Percentiles rank a stretch among this genome's conserved stretches.
Conservation (phyloP, 2,113 vertebrate species). For the Takifugu bimaculatus region DNA sequence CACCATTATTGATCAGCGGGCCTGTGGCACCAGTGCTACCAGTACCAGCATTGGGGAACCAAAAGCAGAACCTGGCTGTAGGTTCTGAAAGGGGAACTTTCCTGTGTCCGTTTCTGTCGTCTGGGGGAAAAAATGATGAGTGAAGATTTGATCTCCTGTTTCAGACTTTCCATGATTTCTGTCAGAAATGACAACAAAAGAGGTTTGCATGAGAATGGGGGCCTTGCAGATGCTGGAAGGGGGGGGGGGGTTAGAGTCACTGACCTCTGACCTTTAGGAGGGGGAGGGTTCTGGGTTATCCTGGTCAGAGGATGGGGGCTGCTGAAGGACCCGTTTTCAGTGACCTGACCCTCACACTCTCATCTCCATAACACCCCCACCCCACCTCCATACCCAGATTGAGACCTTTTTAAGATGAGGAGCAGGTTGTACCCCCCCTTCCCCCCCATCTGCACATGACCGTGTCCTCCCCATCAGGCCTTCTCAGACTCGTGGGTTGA, state of each 20-base stretch:
- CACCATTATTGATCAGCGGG: too few species aligned
- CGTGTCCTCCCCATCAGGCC: slow-evolving; percentile 18
- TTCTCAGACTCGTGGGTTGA: slow-evolving; percentile 36
- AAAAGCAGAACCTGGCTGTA: too few species aligned
- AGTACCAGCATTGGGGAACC: too few species aligned
- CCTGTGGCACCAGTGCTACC: too few species aligned
- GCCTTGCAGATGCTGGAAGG: slow-evolving; percentile 18
- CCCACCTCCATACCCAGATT: slow-evolving; percentile 50
- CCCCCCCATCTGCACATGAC: slow-evolving; percentile 55
- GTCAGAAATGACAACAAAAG: neutral
- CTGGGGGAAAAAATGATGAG: too few species aligned
- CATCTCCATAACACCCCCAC: slow-evolving; percentile 75
- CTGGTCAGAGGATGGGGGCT: slow-evolving; percentile 43
- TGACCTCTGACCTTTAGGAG: slow-evolving; percentile 50
- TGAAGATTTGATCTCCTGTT: too few species aligned
- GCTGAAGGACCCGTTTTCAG: slow-evolving; percentile 27
- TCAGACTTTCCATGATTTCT: too few species aligned
- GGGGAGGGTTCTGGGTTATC: slow-evolving; percentile 35
- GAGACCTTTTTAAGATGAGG: slow-evolving; percentile 64
- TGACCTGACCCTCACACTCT: slow-evolving; percentile 71
- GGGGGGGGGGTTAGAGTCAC: slow-evolving; percentile 19
- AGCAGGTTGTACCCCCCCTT: slow-evolving; percentile 49
- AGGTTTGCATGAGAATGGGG: slow-evolving; percentile 16
- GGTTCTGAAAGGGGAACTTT: too few species aligned
- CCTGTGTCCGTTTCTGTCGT: too few species aligned